Evolutionary conservation across 1,140 invertebrate species (phyloP).

Genomic region (Chlorops oryzae): DNA sequence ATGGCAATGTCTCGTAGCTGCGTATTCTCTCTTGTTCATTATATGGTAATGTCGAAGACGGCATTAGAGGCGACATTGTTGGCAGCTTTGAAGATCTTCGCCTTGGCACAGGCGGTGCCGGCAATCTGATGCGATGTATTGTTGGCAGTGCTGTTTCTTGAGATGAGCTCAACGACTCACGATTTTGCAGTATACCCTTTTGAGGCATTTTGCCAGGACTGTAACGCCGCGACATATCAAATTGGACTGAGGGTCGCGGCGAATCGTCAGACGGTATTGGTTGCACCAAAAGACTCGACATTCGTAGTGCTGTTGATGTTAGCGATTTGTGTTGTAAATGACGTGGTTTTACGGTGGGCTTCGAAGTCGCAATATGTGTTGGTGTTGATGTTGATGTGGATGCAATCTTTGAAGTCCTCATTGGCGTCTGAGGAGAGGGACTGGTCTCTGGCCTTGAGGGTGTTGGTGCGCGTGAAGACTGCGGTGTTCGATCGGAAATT

Average conservation of each 20-base stretch:
- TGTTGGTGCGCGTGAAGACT: slow-evolving; percentile 38
- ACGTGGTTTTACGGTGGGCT: slow-evolving; percentile 21
- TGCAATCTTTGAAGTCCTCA: slow-evolving; percentile 55
- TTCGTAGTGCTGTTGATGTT: slow-evolving; percentile 27
- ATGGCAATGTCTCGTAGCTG: slow-evolving; percentile 34
- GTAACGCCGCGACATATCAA: slow-evolving; percentile 37
- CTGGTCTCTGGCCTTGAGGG: slow-evolving; percentile 50
- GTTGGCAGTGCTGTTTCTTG: slow-evolving; percentile 26
- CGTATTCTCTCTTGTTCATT: too few species aligned
- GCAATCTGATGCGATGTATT: too few species aligned
- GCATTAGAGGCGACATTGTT: neutral
- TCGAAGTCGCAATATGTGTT: slow-evolving; percentile 3
- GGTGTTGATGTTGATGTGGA: too few species aligned
- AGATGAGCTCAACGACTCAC: slow-evolving; percentile 36
- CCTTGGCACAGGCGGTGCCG: slow-evolving; percentile 20
- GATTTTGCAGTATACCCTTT: slow-evolving; percentile 39
- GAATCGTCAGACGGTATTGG: slow-evolving; percentile 29
- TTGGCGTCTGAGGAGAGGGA: slow-evolving; percentile 54
- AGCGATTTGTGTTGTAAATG: slow-evolving; percentile 25
- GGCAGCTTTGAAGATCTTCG: slow-evolving; percentile 14
- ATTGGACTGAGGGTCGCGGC: slow-evolving; percentile 42
- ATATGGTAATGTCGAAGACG: neutral
- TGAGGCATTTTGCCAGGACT: slow-evolving; percentile 36
- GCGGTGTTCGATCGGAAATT: slow-evolving; percentile 51
- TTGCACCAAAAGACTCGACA: slow-evolving; percentile 10